phyloP scores from a whole-genome alignment of 1,140 invertebrate species.

The Drosophila busckii region DNA sequence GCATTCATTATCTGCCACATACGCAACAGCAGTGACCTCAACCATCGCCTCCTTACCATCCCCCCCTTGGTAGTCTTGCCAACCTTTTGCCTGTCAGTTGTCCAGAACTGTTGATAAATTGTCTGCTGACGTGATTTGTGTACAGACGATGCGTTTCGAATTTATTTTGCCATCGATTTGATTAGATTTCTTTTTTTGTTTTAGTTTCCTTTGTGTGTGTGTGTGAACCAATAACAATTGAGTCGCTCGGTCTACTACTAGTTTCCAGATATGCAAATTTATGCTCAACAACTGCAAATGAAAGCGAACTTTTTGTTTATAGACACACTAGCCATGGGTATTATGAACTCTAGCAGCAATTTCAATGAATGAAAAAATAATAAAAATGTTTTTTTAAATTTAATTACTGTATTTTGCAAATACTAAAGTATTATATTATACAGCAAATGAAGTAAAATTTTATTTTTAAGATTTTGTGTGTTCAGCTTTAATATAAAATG shows the following conservation, averaged over 20 bases:
- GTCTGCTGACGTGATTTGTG: conserved; percentile 39
- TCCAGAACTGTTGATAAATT: conserved; percentile 37
- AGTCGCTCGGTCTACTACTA: neutral
- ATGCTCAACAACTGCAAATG: conserved; percentile 13
- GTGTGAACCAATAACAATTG: conserved; percentile 1
- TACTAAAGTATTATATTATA: no score
- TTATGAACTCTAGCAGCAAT: no score
- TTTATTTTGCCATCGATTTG: conserved; percentile 2
- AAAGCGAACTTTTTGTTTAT: conserved; percentile 13
- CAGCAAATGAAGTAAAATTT: no score
- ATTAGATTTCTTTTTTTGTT: conserved; percentile 24
- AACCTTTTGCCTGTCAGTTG: conserved; percentile 1
- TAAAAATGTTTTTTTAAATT: no score
- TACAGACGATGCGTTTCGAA: conserved; percentile 9
- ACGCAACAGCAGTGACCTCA: no score
- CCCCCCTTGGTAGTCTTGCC: no score
- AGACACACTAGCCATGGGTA: no score
- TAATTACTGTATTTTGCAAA: no score
- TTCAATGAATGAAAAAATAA: no score
- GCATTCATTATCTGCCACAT: conserved; percentile 33
- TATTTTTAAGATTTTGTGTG: no score
- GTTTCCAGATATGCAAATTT: conserved; percentile 22
- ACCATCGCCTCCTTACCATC: no score
- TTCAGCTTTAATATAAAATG: no score
- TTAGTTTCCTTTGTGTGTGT: neutral